These are phyloP conservation scores for Trisateles emortualis DNA, from an alignment of 2,888 invertebrate species.

Conservation along the genomic window DNA sequence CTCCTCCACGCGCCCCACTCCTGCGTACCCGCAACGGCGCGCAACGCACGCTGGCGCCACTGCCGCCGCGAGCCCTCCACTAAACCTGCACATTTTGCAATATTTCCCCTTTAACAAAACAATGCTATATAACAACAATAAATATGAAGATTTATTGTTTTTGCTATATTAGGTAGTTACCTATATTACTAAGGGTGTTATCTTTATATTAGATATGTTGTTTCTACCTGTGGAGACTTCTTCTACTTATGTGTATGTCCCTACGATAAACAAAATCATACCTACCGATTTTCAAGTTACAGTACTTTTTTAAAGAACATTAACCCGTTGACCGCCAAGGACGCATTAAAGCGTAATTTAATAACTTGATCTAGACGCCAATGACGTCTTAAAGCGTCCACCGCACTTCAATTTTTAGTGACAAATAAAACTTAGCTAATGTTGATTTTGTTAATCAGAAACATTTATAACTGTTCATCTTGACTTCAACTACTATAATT, in stretches of 20 bases:
- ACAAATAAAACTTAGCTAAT: conserved; percentile 5
- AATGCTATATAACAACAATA: conserved; percentile 26
- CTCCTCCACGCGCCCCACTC: conserved; percentile 45
- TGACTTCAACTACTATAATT: too few species aligned
- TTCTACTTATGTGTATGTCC: too few species aligned
- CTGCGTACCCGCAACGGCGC: conserved; percentile 40
- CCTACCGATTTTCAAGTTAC: too few species aligned
- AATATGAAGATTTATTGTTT: too few species aligned
- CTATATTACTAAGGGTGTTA: too few species aligned
- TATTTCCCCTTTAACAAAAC: conserved; percentile 41
- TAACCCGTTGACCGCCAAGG: conserved; percentile 9
- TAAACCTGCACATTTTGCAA: conserved; percentile 54
- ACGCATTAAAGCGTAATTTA: conserved; percentile 11
- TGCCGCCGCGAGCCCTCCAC: conserved; percentile 30
- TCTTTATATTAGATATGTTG: too few species aligned
- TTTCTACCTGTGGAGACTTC: too few species aligned
- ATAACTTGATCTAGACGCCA: conserved; percentile 10
- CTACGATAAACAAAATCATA: too few species aligned
- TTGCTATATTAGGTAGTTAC: too few species aligned
- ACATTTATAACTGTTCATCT: conserved; percentile 3
- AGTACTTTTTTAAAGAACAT: too few species aligned
- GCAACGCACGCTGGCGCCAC: conserved; percentile 52
- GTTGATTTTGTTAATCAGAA: conserved; percentile 5
- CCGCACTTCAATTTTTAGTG: conserved; percentile 1
- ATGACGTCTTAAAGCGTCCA: conserved; percentile 11